Percentiles rank a stretch among this genome's conserved stretches.
Conservation (phyloP, 2,797 vertebrate genomes). For the Danio tinwini region DNA sequence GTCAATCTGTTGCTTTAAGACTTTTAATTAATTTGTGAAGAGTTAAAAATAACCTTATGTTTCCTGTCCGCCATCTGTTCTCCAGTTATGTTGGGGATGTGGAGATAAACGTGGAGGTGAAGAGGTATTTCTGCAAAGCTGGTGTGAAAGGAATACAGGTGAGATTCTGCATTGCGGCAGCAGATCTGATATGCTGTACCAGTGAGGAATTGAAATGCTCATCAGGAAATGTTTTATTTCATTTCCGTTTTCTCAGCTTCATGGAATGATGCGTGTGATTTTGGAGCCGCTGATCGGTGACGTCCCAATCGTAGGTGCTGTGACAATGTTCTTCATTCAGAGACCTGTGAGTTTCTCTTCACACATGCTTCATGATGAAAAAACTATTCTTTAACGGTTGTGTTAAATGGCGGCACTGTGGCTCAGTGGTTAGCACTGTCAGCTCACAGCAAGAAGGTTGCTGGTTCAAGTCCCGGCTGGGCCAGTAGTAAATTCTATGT, state of each 20-base stretch:
- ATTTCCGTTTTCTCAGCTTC: constrained; percentile 73
- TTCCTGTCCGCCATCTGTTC: background rate
- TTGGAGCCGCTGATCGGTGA: constrained; percentile 91
- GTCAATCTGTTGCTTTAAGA: background rate
- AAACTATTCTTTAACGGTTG: too few species aligned
- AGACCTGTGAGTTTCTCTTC: constrained; percentile 83
- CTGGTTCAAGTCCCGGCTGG: too few species aligned
- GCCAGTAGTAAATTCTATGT: too few species aligned
- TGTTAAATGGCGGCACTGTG: too few species aligned
- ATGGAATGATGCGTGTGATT: constrained; percentile 91
- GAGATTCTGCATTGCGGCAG: background rate
- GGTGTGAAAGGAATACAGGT: constrained; percentile 95
- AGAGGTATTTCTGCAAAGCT: constrained; percentile 95
- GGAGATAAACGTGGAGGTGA: constrained; percentile 93
- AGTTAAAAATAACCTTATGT: background rate
- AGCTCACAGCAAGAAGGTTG: too few species aligned
- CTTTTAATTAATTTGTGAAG: background rate
- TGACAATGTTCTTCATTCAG: constrained; percentile 93
- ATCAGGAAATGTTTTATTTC: background rate
- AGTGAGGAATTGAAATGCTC: background rate
- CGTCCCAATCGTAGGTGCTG: constrained; percentile 89
- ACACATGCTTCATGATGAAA: background rate
- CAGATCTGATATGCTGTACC: background rate
- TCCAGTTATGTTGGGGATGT: constrained; percentile 88
- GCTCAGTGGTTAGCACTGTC: too few species aligned